Percentiles rank a stretch among this genome's conserved stretches.
These are phyloP conservation scores for Ceraclea dissimilis DNA, from an alignment of 2,888 invertebrate species.

Conservation along the genomic window DNA sequence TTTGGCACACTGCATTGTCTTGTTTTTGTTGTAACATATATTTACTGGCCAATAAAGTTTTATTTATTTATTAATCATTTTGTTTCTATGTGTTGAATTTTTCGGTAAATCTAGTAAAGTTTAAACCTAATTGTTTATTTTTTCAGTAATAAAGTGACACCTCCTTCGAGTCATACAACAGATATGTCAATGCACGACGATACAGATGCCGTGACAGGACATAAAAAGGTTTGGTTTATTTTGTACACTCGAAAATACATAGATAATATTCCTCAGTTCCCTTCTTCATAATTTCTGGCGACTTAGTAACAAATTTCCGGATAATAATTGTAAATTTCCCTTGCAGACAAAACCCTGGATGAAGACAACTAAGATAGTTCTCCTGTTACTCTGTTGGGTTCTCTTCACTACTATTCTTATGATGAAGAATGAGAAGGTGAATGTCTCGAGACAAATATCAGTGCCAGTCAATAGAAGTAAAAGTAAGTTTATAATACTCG, in stretches of 20 bases:
- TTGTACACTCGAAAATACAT: no score
- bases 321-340: background rate
- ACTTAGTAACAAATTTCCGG: no score
- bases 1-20: no score
- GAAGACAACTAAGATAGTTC: constrained; percentile 46
- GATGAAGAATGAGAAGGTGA: constrained; percentile 59
- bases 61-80: no score
- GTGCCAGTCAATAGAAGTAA: constrained; percentile 47
- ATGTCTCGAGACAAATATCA: constrained; percentile 53
- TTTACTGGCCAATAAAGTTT: no score
- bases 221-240: constrained; percentile 21
- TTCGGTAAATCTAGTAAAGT: no score
- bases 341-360: constrained; percentile 33
- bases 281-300: no score
- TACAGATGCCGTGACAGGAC: constrained; percentile 24
- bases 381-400: constrained; percentile 57
- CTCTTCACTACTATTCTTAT: constrained; percentile 61
- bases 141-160: constrained; percentile 11
- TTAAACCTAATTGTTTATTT: background rate
- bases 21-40: no score
- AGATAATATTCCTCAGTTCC: no score
- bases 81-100: no score
- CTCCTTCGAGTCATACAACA: background rate
- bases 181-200: constrained; percentile 16
- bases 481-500: constrained; percentile 39